phyloP scores from a whole-genome alignment of 2,888 invertebrate species.

The Cybosia mesomella region DNA sequence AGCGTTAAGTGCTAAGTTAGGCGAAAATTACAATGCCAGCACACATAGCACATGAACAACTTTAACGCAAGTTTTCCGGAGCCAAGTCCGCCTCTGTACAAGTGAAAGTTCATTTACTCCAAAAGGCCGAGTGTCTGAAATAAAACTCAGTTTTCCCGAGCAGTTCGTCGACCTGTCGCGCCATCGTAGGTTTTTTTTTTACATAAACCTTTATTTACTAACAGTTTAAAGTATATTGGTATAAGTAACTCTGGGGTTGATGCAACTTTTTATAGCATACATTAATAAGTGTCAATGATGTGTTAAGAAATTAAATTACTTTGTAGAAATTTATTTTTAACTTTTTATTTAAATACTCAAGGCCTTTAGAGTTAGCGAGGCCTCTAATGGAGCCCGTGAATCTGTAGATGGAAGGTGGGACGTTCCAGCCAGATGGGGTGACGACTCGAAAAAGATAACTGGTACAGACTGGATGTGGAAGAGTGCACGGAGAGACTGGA shows the following conservation, averaged over 20 bases:
- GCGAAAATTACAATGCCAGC: too few species aligned
- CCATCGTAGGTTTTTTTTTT: slow-evolving; percentile 52
- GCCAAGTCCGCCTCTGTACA: slow-evolving; percentile 57
- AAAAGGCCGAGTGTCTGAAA: slow-evolving; percentile 61
- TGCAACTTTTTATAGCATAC: slow-evolving; percentile 1
- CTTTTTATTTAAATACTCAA: not conserved
- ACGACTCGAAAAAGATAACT: too few species aligned
- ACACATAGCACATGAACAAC: too few species aligned
- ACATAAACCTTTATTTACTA: slow-evolving; percentile 40
- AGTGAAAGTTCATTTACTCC: slow-evolving; percentile 75
- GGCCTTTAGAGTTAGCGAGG: not conserved
- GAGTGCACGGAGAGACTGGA: too few species aligned
- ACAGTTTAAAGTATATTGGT: slow-evolving; percentile 18
- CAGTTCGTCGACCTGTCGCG: slow-evolving; percentile 63
- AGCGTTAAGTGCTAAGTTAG: too few species aligned
- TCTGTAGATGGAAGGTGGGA: too few species aligned
- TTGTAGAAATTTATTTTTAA: not conserved
- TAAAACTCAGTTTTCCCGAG: slow-evolving; percentile 67
- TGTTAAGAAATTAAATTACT: not conserved
- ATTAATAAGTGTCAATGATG: not conserved
- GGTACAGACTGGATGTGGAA: too few species aligned
- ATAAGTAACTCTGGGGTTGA: slow-evolving; percentile 6
- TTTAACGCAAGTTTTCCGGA: slow-evolving; percentile 14
- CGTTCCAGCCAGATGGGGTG: too few species aligned
- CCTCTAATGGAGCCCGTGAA: too few species aligned